Base-by-base conservation (phyloP, 2,888 invertebrate species). In the Dynastes grantii region DNA sequence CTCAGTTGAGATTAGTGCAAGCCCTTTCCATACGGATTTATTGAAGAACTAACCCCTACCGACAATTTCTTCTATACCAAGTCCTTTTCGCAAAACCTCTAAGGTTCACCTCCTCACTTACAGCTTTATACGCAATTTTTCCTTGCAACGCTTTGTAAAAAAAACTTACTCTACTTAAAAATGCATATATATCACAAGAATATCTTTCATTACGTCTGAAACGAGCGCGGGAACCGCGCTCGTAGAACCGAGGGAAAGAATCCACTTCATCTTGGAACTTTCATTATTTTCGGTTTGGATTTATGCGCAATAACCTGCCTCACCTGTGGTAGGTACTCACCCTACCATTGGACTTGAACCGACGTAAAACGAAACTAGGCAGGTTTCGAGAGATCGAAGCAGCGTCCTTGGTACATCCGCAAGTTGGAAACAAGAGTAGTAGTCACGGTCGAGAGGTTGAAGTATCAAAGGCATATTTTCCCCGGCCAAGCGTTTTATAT, bases 281-380 rank as follows among this genome's bases (percentile, higher is more conserved):
- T 81, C 81, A 81, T 81, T 81, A 81, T 81, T 79, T 68, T 78
- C 73, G 67, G 32, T 76, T 70, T 77, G 76, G 79, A 81, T 81
- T 81, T 81, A 81, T 81, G 81, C 71, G 80, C 81, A 81, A 81
- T 81, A 81, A 80, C 80, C 79, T 80, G 79, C 81, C 78, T 65
- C 80, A 81, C 81, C 80, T 81, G 80, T 55, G 76, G 76, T 29
- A 68, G 27, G 68, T 51, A 29, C 51, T 27, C 29, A 11, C 13
- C 68, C 40, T 22, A 67, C 27, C 6, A 4, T 45, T 22, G 2
- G 16, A 37, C 40, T 40, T 16, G 37, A 67, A 45, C 65, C 45
- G 22, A 16, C n/a, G 22, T 22, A 22, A 8, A 16, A 5, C 16
- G 55, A 58, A 16, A 8, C 16, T 22, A 16, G 55, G 55, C 8